Conservation (phyloP, 2,797 vertebrate species). For the Apogon hyalosoma region DNA sequence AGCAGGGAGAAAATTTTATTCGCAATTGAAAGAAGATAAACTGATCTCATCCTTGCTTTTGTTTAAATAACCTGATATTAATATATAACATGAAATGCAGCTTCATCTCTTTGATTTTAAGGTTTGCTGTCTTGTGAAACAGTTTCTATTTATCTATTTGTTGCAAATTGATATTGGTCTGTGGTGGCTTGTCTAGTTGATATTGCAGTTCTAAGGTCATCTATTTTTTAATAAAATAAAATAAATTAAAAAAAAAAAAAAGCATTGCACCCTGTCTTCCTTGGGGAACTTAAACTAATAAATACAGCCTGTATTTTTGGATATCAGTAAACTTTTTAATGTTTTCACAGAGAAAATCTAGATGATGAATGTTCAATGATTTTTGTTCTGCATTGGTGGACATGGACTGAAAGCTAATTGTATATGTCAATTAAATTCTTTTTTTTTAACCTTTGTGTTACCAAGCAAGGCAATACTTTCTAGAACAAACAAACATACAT, state of each 20-base stretch:
- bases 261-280: conserved; percentile 17
- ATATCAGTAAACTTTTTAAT: not conserved
- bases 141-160: conserved; percentile 63
- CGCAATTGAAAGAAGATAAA: conserved; percentile 24
- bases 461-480: no score
- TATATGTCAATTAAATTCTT: no score
- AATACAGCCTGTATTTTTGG: not conserved
- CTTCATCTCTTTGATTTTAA: conserved; percentile 39
- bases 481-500: no score
- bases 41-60: conserved; percentile 18
- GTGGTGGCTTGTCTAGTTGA: conserved; percentile 55
- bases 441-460: no score
- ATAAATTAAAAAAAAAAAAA: conserved; percentile 34
- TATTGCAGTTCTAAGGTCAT: conserved; percentile 47
- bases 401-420: no score
- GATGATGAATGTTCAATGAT: not conserved
- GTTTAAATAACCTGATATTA: conserved; percentile 23
- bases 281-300: not conserved
- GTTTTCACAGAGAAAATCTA: not conserved
- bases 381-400: not conserved
- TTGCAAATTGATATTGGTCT: conserved; percentile 27
- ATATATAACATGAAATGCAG: conserved; percentile 48
- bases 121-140: conserved; percentile 45
- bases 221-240: conserved; percentile 80
- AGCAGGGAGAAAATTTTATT: not conserved